Base-by-base conservation (phyloP, 2,888 invertebrate species). In the Dioctria linearis region DNA sequence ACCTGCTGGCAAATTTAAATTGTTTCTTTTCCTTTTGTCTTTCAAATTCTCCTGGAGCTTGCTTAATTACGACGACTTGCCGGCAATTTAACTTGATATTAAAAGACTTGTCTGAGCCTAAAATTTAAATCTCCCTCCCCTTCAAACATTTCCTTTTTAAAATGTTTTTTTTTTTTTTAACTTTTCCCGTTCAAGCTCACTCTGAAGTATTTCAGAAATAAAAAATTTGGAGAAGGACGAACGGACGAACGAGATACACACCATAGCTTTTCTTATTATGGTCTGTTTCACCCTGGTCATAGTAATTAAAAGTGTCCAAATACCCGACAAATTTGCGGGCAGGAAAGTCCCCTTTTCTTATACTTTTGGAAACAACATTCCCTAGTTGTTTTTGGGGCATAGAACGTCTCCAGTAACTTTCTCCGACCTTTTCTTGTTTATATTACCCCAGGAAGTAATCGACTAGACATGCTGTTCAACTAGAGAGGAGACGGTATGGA, bases 291-390 rank as follows among this genome's bases (percentile, higher is more conserved):
- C 54, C 9, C 59, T 57, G 42, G 42, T 57, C 6, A 37, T 73
- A 42, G 59, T 73, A 73, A 73, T 73, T 73, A 73, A 73, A 73
- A 73, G 73, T 73, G 73, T 73, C 73, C 57, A 73, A 73, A 73
- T 73, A 73, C 73, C 73, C 73, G 43, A 51, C 59, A 73, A 73
- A 73, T 73, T 73, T 73, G 59, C 51, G 57, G 73, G 13, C 6
- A 59, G 13, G 13, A 25, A 25, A 25, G 8, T 25, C 9, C 57
- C 57, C 51, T 51, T 25, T 25, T 51, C 69, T 69, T 69, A 5
- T 43, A 46, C 46, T 46, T 46, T 46, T 25, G 5, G 8, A 46
- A 46, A 8, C 5, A 46, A 8, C 5, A 6, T 5, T 8, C 8
- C 54, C 54, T 8, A 11, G 11, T 25, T 40, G 11, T 63, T 66